phyloP scores from a whole-genome alignment of 2,113 vertebrate genomes.

The Garra rufa region DNA sequence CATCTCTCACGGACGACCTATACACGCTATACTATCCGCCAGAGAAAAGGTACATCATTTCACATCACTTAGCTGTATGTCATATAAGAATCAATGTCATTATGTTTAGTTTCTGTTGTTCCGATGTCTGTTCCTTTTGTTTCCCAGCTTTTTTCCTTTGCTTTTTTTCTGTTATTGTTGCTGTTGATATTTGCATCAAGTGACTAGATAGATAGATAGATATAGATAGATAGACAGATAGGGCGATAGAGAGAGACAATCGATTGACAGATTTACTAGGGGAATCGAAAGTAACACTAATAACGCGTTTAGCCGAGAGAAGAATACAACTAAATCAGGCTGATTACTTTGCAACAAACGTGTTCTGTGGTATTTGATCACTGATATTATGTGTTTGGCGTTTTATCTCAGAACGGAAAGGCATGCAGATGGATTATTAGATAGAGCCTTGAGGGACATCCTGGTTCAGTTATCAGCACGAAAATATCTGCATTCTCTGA shows the following conservation, averaged over 20 bases:
- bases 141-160: constrained; percentile 67
- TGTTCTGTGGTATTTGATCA: constrained; percentile 58
- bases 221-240: constrained; percentile 4
- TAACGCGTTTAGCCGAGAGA: constrained; percentile 15
- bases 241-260: background rate
- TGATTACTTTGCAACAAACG: constrained; percentile 32
- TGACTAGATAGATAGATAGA: constrained; percentile 22
- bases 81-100: constrained; percentile 43
- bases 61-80: background rate
- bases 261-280: constrained; percentile 19
- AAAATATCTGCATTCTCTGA: constrained; percentile 92
- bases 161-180: constrained; percentile 62
- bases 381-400: constrained; percentile 78
- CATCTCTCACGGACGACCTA: constrained; percentile 84
- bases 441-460: constrained; percentile 94
- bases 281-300: constrained; percentile 17
- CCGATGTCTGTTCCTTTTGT: constrained; percentile 69
- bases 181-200: constrained; percentile 6
- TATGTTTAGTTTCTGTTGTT: constrained; percentile 57
- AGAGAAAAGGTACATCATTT: constrained; percentile 83
- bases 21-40: constrained; percentile 86
- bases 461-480: constrained; percentile 92
- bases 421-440: constrained; percentile 91
- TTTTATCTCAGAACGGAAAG: constrained; percentile 83
- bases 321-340: constrained; percentile 13